Conservation (phyloP, 2,888 invertebrate species). For the Meganola albula region DNA sequence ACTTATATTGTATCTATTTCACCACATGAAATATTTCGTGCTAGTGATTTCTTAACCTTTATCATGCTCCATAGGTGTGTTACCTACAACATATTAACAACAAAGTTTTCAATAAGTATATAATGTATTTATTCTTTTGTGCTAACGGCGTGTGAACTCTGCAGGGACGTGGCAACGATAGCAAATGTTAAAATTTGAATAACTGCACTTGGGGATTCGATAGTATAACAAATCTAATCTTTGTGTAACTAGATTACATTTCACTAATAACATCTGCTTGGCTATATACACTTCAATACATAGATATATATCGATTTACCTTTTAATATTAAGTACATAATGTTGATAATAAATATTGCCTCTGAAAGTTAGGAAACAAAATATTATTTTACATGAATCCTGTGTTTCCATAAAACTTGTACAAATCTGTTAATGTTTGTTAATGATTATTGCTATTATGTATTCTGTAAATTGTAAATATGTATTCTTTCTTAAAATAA, state of each 20-base stretch:
- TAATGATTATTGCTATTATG: slow-evolving; percentile 72
- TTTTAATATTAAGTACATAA: slow-evolving; percentile 78
- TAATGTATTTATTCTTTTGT: slow-evolving; percentile 54
- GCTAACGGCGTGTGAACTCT: slow-evolving; percentile 69
- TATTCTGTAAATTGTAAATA: slow-evolving; percentile 77
- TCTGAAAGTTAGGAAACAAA: slow-evolving; percentile 80
- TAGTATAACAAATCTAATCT: slow-evolving; percentile 46
- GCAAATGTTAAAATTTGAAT: slow-evolving; percentile 78
- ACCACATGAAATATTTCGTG: slow-evolving; percentile 66
- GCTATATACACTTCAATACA: slow-evolving; percentile 74
- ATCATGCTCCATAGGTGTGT: slow-evolving; percentile 58
- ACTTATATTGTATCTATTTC: slow-evolving; percentile 65
- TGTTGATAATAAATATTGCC: slow-evolving; percentile 79
- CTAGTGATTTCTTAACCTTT: slow-evolving; percentile 59
- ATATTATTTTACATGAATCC: slow-evolving; percentile 66
- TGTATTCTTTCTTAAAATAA: slow-evolving; percentile 77
- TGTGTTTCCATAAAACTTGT: slow-evolving; percentile 75
- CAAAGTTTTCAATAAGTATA: slow-evolving; percentile 30
- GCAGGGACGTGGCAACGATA: slow-evolving; percentile 65
- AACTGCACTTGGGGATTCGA: slow-evolving; percentile 73
- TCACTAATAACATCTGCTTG: slow-evolving; percentile 58
- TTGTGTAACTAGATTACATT: slow-evolving; percentile 47
- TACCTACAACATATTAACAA: slow-evolving; percentile 42
- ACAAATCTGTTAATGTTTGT: slow-evolving; percentile 72
- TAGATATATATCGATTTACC: slow-evolving; percentile 81